These are phyloP conservation scores for Serranus cabrilla DNA, from an alignment of 2,797 vertebrate genomes.

Conservation along the genomic window DNA sequence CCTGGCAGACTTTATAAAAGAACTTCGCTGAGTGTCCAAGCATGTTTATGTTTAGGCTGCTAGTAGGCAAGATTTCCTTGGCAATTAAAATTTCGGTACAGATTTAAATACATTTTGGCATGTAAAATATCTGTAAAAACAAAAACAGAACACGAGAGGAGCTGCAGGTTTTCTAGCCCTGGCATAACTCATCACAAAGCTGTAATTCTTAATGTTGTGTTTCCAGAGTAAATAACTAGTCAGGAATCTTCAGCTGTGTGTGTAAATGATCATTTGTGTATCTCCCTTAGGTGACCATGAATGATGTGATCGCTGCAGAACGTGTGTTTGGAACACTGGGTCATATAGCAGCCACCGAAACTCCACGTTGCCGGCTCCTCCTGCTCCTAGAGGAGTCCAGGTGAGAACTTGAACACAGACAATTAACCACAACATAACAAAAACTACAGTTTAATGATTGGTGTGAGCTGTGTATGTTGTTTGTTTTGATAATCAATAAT, in stretches of 20 bases:
- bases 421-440: constrained; percentile 16
- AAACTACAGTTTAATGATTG: constrained; percentile 32
- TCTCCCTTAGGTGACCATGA: constrained; percentile 90
- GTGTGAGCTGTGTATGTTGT: constrained; percentile 34
- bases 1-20: neutral
- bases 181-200: neutral
- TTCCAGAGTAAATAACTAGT: neutral
- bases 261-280: constrained; percentile 30
- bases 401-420: constrained; percentile 76
- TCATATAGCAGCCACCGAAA: constrained; percentile 92
- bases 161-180: neutral
- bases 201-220: constrained; percentile 1
- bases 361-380: constrained; percentile 91
- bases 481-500: constrained; percentile 44
- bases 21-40: neutral
- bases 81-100: no score
- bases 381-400: constrained; percentile 93
- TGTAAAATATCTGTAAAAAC: no score
- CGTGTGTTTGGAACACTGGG: constrained; percentile 94
- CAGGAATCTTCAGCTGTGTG: neutral
- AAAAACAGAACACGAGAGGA: neutral
- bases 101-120: no score
- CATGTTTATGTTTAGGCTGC: neutral
- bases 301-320: constrained; percentile 92
- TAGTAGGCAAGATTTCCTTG: neutral